Percentiles rank a stretch among this genome's conserved stretches.
Conservation (phyloP, 2,113 vertebrate species). For the Pelusios castaneus region DNA sequence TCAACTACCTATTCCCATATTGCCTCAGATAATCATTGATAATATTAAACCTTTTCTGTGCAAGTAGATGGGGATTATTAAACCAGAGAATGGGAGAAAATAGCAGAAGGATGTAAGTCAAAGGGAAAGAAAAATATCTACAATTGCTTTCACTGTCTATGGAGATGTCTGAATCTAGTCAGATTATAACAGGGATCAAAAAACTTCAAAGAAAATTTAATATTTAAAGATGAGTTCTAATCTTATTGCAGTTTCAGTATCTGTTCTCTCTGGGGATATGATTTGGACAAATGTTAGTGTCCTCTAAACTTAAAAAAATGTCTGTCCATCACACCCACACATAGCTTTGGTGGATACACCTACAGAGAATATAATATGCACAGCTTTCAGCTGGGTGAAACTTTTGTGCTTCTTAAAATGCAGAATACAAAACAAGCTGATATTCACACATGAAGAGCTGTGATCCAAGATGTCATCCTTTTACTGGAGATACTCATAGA, state of each 20-base stretch:
- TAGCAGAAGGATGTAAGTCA: neutral
- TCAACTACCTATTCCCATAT: neutral
- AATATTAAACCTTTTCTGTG: neutral
- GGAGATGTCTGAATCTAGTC: conserved; percentile 40
- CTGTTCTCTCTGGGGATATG: conserved; percentile 9
- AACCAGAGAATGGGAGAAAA: neutral
- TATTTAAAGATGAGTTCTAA: conserved; percentile 37
- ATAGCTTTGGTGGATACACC: neutral
- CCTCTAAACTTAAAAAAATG: conserved; percentile 23
- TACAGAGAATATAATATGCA: neutral
- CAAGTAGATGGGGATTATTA: conserved; percentile 20
- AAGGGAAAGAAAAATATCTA: conserved; percentile 34
- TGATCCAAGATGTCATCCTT: neutral
- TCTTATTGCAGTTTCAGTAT: neutral
- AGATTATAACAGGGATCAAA: conserved; percentile 66
- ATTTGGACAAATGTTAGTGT: conserved; percentile 28
- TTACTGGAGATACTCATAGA: conserved; percentile 24
- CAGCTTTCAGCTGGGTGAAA: neutral
- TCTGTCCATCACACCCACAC: neutral
- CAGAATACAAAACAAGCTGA: conserved; percentile 21
- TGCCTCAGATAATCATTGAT: neutral
- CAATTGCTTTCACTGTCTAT: conserved; percentile 1
- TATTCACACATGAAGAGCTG: conserved; percentile 34
- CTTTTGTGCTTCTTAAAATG: neutral
- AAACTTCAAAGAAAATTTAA: conserved; percentile 69